These are phyloP conservation scores for Acronicta psi DNA, from an alignment of 2,888 invertebrate species.

Conservation along the genomic window DNA sequence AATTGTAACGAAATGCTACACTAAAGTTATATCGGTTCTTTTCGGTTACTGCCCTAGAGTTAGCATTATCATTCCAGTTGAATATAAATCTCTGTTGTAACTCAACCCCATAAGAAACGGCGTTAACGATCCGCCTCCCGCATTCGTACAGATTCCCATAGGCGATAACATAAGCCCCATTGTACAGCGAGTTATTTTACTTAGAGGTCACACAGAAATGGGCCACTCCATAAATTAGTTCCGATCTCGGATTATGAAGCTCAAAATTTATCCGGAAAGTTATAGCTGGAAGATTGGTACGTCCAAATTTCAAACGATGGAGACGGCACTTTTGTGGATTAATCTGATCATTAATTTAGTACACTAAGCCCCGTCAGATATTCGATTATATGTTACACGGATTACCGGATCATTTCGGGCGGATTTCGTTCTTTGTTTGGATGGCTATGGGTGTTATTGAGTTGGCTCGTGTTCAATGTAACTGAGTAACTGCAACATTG, in stretches of 20 bases:
- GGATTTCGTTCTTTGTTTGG: conserved; percentile 48
- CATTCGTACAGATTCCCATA: conserved; percentile 54
- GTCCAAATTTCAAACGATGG: conserved; percentile 54
- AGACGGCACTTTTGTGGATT: conserved; percentile 66
- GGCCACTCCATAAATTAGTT: conserved; percentile 73
- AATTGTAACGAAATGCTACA: conserved; percentile 17
- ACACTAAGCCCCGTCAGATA: conserved; percentile 52
- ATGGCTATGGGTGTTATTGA: conserved; percentile 55
- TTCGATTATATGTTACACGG: conserved; percentile 55
- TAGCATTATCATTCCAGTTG: conserved; percentile 53
- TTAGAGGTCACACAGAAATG: conserved; percentile 66
- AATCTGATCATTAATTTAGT: conserved; percentile 64
- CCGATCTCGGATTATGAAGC: conserved; percentile 74
- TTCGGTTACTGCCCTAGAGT: conserved; percentile 38
- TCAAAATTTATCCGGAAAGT: conserved; percentile 72
- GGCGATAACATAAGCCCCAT: conserved; percentile 62
- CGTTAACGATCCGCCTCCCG: conserved; percentile 63
- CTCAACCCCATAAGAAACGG: conserved; percentile 61
- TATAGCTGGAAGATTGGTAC: conserved; percentile 67
- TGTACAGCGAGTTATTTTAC: conserved; percentile 66
- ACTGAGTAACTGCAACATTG: conserved; percentile 42
- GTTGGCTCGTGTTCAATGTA: conserved; percentile 59
- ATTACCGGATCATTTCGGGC: conserved; percentile 48
- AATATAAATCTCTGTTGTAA: conserved; percentile 58
- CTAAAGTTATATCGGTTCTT: conserved; percentile 25